Conservation (phyloP, 2,797 vertebrate species). For the Alauda arvensis region DNA sequence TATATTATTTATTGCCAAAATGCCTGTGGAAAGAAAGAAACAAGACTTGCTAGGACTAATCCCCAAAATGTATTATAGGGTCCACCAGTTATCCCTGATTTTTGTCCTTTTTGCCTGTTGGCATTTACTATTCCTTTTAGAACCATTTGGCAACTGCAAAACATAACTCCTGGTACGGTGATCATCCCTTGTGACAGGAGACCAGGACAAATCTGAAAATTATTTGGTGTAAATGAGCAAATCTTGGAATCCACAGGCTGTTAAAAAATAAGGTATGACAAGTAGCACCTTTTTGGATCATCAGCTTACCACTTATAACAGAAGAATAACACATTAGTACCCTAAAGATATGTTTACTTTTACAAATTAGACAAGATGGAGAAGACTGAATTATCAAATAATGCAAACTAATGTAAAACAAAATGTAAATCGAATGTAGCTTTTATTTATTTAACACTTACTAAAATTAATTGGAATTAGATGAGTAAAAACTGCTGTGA, state of each 20-base stretch:
- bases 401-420: background rate
- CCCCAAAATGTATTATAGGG: background rate
- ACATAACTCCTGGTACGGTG: background rate
- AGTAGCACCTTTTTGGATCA: background rate
- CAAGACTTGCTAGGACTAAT: background rate
- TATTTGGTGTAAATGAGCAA: background rate
- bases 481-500: background rate
- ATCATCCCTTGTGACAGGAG: background rate
- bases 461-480: background rate
- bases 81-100: background rate
- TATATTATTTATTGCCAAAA: background rate
- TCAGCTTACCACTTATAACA: background rate
- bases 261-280: background rate
- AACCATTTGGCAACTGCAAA: slow-evolving; percentile 19
- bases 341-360: background rate
- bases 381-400: background rate
- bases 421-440: background rate
- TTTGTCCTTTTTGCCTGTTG: slow-evolving; percentile 39
- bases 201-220: background rate
- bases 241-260: background rate
- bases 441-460: background rate
- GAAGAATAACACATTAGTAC: background rate
- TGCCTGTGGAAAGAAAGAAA: background rate
- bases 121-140: slow-evolving; percentile 18
- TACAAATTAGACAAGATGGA: background rate